Evolutionary conservation across 2,113 vertebrate species (phyloP), one percentile per base, ranked within the genome.

Genomic region (Scolopax mira): DNA sequence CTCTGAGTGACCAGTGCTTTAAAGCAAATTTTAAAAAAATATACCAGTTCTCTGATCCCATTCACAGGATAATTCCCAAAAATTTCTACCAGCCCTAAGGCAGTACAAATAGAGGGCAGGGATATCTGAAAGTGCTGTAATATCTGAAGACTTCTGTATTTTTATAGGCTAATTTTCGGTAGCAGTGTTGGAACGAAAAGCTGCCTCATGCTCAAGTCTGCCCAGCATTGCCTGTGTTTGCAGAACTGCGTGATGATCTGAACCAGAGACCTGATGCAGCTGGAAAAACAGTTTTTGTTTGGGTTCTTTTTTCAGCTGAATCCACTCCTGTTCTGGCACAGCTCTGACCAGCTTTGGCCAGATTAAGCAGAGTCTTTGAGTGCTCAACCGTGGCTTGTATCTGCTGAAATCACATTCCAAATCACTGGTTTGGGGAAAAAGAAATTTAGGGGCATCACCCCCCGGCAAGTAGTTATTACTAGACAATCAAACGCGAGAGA

Each of bases 231-330:
- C 19, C 54, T 90, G 35, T 73, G 31, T 90, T 71, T 85, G 39
- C 52, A 94, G 51, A 70, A 64, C 18, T 27, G 10, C 2, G 1
- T 42, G 55, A 79, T 58, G 64, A 88, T 35, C 51, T 37, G 39
- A 91, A 77, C 18, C 22, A n/a, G 33, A 10, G 49, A 64, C 35
- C 11, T 57, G 31, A 73, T 51, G 67, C 71, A 95, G 88, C 41
- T 96, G 85, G 83, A 88, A 83, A 92, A 92, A 61, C 35, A 66
- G 11, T 2, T 88, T 83, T 79, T 95, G 66, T 85, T 79, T 94
- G 62, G 15, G 37, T 80, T 86, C 22, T 12, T 88, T 84, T 67
- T 92, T 69, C 57, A 83, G 37, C 55, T 66, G 67, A 86, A 73
- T 90, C 82, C 46, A 58, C 54, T 95, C 41, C 75, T 80, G 62